A percentile compares a stretch with the other conserved stretches of the same genome.
phyloP scores from a whole-genome alignment of 2,113 vertebrate species.

The Bufo gargarizans region DNA sequence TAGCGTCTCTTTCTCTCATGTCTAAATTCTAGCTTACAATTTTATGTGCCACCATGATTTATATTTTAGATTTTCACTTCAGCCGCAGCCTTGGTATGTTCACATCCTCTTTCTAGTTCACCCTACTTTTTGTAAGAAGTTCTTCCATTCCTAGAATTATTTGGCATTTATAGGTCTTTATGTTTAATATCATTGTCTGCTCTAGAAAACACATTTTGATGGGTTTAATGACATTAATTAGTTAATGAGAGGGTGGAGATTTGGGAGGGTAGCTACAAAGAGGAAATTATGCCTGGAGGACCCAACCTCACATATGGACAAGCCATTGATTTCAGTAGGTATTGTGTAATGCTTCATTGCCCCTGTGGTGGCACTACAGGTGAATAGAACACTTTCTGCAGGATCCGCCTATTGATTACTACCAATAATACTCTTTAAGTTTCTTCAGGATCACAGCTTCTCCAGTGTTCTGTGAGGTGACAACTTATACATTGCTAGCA shows the following conservation, averaged over 20 bases:
- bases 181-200: not conserved
- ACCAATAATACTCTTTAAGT: too few species aligned
- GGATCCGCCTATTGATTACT: too few species aligned
- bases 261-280: too few species aligned
- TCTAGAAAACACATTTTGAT: not conserved
- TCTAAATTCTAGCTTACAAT: conserved; percentile 44
- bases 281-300: too few species aligned
- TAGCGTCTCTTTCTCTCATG: conserved; percentile 21
- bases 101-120: not conserved
- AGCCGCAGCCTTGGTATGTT: not conserved
- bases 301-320: not conserved
- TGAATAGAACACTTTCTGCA: too few species aligned
- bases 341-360: not conserved
- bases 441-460: too few species aligned
- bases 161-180: not conserved
- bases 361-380: not conserved
- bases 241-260: too few species aligned
- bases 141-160: not conserved
- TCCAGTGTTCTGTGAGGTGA: too few species aligned
- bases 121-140: not conserved
- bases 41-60: conserved; percentile 38
- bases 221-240: not conserved
- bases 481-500: too few species aligned
- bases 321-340: not conserved
- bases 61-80: conserved; percentile 20